Base-by-base conservation (phyloP, 2,888 invertebrate species). In the Anagyrus pseudococci region DNA sequence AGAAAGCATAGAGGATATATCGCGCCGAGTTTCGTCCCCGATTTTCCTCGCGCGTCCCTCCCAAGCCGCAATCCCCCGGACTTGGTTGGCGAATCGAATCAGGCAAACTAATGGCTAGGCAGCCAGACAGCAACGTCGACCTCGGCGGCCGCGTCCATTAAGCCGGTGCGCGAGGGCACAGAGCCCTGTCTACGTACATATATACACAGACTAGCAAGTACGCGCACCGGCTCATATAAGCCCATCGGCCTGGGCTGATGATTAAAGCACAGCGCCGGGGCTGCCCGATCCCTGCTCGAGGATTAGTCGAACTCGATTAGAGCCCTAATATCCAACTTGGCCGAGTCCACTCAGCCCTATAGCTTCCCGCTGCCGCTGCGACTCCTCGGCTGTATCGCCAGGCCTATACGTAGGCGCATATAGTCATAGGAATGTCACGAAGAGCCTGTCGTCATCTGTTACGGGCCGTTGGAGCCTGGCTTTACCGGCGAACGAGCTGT, bases 261-360 rank as follows among this genome's bases (percentile, higher is more conserved):
- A 70, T 68, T 70, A 66, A 68, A 70, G 66, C 68, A 59, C 62
- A 49, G 63, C 54, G 64, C 44, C 26, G 33, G 22, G 15, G 44
- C 58, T 52, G 37, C 8, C 46, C 2, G 43, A 4, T 29, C 43
- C 53, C 44, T 20, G 10, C 22, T 49, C 43, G 49, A 57, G 62
- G 64, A 70, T 67, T 63, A 65, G 67, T 59, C 60, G 62, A 29
- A 70, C 67, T 69, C 66, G 70, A 70, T 70, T 69, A 70, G 65
- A 60, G 48, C 59, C 29, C 37, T 29, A 22, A 55, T 29, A 29
- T 29, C 29, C 10, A 29, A 29, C 29, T 29, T 29, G 6, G 6
- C 10, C 6, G 29, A 4, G 4, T 29, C 29, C 29, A 10, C n/a
- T n/a, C n/a, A n/a, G n/a, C n/a, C n/a, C n/a, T n/a, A n/a, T n/a